A percentile compares a stretch with the other conserved stretches of the same genome.
Conservation (phyloP, 2,888 invertebrate species). For the Drosophila barbarae region DNA sequence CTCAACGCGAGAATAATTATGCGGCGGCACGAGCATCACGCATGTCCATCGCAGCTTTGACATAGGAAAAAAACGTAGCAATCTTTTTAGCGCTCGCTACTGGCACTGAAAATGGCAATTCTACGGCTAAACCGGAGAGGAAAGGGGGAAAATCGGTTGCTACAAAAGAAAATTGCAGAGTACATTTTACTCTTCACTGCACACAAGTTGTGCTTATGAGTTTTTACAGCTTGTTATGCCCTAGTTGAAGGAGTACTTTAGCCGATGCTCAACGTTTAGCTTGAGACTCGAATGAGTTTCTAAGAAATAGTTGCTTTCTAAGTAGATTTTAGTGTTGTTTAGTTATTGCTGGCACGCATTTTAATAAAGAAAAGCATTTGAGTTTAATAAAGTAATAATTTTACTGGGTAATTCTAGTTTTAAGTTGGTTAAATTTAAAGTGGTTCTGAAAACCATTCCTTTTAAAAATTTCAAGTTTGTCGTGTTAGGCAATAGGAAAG, state of each 20-base stretch:
- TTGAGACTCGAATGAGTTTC: background rate
- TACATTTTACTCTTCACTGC: constrained; percentile 47
- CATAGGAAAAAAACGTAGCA: constrained; percentile 16
- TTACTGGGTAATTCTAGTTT: background rate
- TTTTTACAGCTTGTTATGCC: constrained; percentile 24
- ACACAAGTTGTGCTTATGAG: constrained; percentile 46
- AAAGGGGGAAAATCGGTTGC: constrained; percentile 21
- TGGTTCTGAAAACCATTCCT: background rate
- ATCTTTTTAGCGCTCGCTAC: constrained; percentile 33
- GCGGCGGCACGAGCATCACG: constrained; percentile 53
- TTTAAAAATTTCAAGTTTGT: constrained; percentile 32
- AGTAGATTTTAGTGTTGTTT: too few relatives aligned
- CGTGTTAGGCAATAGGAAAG: background rate
- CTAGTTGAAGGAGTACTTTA: background rate
- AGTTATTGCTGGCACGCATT: background rate
- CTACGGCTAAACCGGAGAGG: constrained; percentile 17
- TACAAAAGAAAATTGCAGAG: constrained; percentile 44
- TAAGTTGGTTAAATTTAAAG: background rate
- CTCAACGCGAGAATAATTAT: constrained; percentile 56
- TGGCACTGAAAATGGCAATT: constrained; percentile 40
- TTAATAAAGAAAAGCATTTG: background rate
- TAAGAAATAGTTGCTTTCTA: background rate
- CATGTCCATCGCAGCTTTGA: constrained; percentile 39
- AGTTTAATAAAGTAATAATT: background rate
- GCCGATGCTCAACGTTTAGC: background rate